Percentiles rank a stretch among this genome's conserved stretches.
Evolutionary conservation across 2,797 vertebrate genomes (phyloP).

Genomic region (Bufotes viridis): DNA sequence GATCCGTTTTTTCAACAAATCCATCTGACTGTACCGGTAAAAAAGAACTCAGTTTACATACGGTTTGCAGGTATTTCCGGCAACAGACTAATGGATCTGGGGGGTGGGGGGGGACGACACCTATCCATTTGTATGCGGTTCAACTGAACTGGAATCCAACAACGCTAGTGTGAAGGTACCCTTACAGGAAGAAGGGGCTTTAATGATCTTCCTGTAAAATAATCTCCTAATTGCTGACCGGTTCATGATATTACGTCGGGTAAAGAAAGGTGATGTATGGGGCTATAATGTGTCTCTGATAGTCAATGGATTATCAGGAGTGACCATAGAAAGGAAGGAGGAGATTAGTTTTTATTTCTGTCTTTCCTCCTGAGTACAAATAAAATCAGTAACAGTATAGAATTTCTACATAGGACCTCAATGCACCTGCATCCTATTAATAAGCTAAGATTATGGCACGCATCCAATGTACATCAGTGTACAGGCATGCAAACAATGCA

Average conservation of each 20-base stretch:
- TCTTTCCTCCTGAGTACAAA: conserved; percentile 6
- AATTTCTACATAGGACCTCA: neutral
- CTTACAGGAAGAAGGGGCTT: conserved; percentile 11
- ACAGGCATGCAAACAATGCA: conserved; percentile 31
- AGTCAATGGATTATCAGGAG: neutral
- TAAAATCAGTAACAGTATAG: conserved; percentile 10
- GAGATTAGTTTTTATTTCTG: conserved; percentile 10
- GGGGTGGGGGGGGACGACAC: too few relatives aligned
- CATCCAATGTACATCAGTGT: conserved; percentile 37
- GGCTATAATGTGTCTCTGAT: neutral
- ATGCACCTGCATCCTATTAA: conserved; percentile 48
- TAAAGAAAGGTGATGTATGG: neutral
- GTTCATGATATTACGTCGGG: conserved; percentile 4
- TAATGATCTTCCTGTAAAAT: conserved; percentile 35
- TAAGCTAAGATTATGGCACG: conserved; percentile 22
- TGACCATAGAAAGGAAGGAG: neutral
- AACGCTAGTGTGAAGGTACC: too few relatives aligned
- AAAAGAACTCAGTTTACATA: too few relatives aligned
- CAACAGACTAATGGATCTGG: too few relatives aligned
- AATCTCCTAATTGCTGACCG: conserved; percentile 31
- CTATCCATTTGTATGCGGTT: too few relatives aligned
- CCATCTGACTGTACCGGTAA: too few relatives aligned
- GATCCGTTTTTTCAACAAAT: too few relatives aligned
- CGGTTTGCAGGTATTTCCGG: too few relatives aligned
- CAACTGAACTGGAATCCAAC: too few relatives aligned